Evolutionary conservation across 2,888 invertebrate species (phyloP), one percentile per base, ranked within the genome.

Genomic region (Aleiodes testaceus): DNA sequence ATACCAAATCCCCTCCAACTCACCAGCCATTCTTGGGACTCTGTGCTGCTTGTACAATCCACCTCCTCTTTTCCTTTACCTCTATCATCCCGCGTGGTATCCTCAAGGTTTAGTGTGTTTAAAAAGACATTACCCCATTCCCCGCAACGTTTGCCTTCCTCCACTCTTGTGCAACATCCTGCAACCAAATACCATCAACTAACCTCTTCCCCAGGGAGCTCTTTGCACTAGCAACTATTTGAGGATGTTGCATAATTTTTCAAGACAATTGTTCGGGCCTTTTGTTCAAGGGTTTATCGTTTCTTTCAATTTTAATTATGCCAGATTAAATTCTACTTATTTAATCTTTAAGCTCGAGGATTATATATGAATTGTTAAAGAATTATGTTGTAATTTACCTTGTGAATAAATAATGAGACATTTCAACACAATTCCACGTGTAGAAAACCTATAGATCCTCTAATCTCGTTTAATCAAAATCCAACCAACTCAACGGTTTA

Each of bases 381-480:
- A 26, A 26, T 26, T 26, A 3, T 26, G 26, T 26, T 26, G 26
- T 26, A 26, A 26, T 26, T 26, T 26, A 26, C 26, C 26, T 26
- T 5, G 4, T 6, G 9, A 36, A 36, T 7, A 36, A 36, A 36
- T 36, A 36, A 11, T 36, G 9, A 36, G 11, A 36, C 9, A 36
- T 36, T 36, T 36, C 36, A 36, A 36, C 36, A 36, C 36, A 36
- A 36, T 36, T 36, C 11, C 3, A 36, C 7, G 36, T 6, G 7
- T 26, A 26, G 50, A 69, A 73, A 76, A 66, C 68, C 63, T 63
- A 64, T 52, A 22, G 52, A 12, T 52, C 12, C 42, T 59, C 79
- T 81, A 80, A 80, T 80, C 77, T 74, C 70, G 64, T 72, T 74
- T 78, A 80, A 80, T 80, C 81, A 77, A 80, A 81, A 80, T 73